Base-by-base conservation (phyloP, 2,888 invertebrate species). In the Drosophila koepferae region DNA sequence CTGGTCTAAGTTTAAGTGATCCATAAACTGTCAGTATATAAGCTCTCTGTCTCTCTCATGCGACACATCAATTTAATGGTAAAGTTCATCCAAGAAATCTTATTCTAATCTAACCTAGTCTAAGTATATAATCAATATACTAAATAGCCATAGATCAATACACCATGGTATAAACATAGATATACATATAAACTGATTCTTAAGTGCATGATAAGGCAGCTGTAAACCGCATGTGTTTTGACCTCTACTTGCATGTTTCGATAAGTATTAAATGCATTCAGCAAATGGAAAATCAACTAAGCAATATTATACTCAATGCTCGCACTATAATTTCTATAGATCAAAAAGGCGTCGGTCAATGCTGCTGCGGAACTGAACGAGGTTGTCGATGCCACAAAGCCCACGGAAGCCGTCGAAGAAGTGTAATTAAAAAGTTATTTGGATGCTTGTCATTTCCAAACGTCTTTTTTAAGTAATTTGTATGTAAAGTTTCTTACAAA, bases 1-100 rank as follows among this genome's bases (percentile, higher is more conserved):
- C 74, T 65, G 75, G 73, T 78, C 77, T 82, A 82, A 58, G 68
- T 82, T 80, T 88, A 83, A 85, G 88, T 73, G 72, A 75, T 69
- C 72, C 81, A 81, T 84, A 86, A 66, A 65, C 74, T 67, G 68
- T 73, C 74, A 70, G 69, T 74, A 46, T 62, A 28, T 60, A 70
- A 73, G 72, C 64, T 78, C 63, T 81, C 34, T 51, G 10, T 51
- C n/a, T 51, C 49, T 18, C 63, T 76, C 77, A 83, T 79, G 79
- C 76, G 85, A 62, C 80, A 74, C 86, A 81, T 77, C 23, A 66
- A 73, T 72, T 43, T 80, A 41, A 65, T 70, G 84, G 84, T 85
- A 85, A 89, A 86, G 89, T 85, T 74, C 81, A 81, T 65, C 68
- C 28, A 48, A 71, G 69, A 68, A 31, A 55, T 41, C 55, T 20